Evolutionary conservation across 2,113 vertebrate species (phyloP).

Genomic region (Psophia crepitans): DNA sequence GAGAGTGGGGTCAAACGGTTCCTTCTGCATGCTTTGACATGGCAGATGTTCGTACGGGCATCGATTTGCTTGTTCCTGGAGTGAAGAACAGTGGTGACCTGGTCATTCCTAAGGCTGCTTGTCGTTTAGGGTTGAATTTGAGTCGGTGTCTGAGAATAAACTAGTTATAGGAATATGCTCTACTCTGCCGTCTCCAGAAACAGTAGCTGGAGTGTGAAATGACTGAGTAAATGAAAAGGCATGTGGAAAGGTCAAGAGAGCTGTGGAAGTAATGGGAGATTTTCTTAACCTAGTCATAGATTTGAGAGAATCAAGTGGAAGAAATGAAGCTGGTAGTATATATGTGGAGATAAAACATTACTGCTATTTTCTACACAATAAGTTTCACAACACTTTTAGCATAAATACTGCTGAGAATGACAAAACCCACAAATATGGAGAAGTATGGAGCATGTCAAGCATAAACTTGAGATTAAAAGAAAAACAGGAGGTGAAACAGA

Average conservation of each 20-base stretch:
- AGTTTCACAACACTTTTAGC: not conserved
- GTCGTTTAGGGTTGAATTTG: not conserved
- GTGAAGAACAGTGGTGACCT: not conserved
- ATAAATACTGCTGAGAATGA: not conserved
- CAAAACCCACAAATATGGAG: not conserved
- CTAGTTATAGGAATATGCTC: not conserved
- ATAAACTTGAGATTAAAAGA: not conserved
- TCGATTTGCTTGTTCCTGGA: not conserved
- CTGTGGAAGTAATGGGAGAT: conserved; percentile 18
- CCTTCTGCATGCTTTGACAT: not conserved
- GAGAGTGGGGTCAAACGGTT: not conserved
- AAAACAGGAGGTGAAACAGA: not conserved
- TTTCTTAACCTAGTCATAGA: conserved; percentile 40
- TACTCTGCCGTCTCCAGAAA: not conserved
- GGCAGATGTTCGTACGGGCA: not conserved
- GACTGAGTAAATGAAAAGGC: conserved; percentile 41
- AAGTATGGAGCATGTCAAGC: not conserved
- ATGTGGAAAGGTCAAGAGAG: conserved; percentile 46
- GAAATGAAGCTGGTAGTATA: not conserved
- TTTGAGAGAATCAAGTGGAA: conserved; percentile 8
- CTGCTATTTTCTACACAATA: not conserved
- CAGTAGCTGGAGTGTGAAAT: conserved; percentile 49
- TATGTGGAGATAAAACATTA: not conserved
- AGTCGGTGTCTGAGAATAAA: not conserved
- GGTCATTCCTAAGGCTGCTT: not conserved